These are phyloP conservation scores for Sciurus vulgaris DNA, from an alignment of 2,797 vertebrate genomes.

Conservation along the genomic window DNA sequence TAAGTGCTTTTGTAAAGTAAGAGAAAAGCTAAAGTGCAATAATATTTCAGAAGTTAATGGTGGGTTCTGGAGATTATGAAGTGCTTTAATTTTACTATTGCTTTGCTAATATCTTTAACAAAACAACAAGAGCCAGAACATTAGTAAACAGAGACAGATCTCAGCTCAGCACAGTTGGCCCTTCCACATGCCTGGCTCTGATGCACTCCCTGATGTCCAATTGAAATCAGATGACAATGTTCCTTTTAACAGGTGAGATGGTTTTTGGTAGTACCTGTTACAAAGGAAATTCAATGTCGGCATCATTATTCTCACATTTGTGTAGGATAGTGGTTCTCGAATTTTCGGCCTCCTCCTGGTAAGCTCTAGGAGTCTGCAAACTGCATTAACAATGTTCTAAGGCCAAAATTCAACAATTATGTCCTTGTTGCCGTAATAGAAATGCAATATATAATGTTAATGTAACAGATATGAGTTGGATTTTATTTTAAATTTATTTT, in stretches of 20 bases:
- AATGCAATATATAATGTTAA: background rate
- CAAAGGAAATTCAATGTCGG: background rate
- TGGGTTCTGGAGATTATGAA: conserved; percentile 37
- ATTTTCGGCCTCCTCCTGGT: background rate
- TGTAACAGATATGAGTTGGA: background rate
- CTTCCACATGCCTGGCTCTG: background rate
- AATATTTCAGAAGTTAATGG: conserved; percentile 77
- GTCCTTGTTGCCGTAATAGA: background rate
- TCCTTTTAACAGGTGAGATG: background rate
- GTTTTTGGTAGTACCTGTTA: background rate
- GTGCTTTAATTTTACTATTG: conserved; percentile 63
- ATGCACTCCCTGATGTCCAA: fast-evolving
- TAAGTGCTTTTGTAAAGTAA: conserved; percentile 68
- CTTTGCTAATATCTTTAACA: conserved; percentile 77
- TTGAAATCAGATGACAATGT: background rate
- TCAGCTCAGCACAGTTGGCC: background rate
- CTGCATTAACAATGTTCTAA: background rate
- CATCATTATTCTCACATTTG: background rate
- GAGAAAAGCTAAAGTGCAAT: conserved; percentile 43
- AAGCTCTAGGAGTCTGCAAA: background rate
- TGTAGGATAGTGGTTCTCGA: background rate
- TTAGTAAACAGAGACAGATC: conserved; percentile 17
- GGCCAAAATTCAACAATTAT: background rate
- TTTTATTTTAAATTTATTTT: conserved; percentile 52
- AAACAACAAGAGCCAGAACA: conserved; percentile 53